phyloP scores from a whole-genome alignment of 2,797 vertebrate genomes.

The Ispidina picta region DNA sequence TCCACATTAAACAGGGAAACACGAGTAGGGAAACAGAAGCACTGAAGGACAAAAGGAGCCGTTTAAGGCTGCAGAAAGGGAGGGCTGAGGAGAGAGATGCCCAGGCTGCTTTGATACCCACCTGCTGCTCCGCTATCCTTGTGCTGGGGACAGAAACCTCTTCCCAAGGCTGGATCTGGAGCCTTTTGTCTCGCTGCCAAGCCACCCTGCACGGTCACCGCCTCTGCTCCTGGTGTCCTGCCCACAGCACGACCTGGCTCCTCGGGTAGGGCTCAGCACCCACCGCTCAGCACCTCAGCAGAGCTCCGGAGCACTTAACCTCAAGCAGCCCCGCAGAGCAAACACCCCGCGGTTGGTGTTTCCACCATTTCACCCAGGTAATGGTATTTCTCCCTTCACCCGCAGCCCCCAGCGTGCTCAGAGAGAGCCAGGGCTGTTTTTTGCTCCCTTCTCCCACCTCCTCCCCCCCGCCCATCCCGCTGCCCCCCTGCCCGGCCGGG shows the following conservation, averaged over 20 bases:
- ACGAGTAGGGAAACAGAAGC: background rate
- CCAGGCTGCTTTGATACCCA: accelerated
- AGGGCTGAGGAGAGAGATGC: background rate
- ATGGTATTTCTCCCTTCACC: background rate
- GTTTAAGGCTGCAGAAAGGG: background rate
- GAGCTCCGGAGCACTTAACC: accelerated
- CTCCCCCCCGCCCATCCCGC: background rate
- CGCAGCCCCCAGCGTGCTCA: background rate
- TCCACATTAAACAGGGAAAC: background rate
- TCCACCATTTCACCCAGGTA: background rate
- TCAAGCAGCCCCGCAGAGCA: too few relatives aligned
- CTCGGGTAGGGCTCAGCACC: accelerated
- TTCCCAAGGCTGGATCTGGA: accelerated
- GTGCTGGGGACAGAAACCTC: too few relatives aligned
- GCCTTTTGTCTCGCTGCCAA: background rate
- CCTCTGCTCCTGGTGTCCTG: background rate
- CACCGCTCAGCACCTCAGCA: accelerated
- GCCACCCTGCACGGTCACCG: accelerated
- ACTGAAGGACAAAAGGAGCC: background rate
- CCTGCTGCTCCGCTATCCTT: background rate
- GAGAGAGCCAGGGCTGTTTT: background rate
- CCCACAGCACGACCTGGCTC: accelerated
- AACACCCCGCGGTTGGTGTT: background rate
- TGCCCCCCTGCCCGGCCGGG: too few relatives aligned
- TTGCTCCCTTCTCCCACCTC: too few relatives aligned